Percentiles rank a stretch among this genome's conserved stretches.
phyloP scores from a whole-genome alignment of 2,113 vertebrate genomes.

The Lampris megalopsis region DNA sequence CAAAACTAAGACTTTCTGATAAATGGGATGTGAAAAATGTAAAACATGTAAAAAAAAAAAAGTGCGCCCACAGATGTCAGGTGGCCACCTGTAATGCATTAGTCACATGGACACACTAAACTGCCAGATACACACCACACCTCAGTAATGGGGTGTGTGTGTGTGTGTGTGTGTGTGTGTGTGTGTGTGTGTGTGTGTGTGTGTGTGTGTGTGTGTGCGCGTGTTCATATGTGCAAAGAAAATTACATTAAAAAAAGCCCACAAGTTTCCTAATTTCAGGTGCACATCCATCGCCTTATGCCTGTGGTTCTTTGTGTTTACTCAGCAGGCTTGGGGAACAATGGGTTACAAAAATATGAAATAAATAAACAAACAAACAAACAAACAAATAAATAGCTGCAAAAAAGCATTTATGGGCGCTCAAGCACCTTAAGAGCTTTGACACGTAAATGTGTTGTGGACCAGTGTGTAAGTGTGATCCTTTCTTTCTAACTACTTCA shows the following conservation, averaged over 20 bases:
- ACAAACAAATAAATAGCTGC: too few relatives aligned
- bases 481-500: too few relatives aligned
- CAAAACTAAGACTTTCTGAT: too few relatives aligned
- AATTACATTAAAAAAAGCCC: constrained; percentile 1
- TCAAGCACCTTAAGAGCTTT: too few relatives aligned
- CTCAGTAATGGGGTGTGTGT: neutral
- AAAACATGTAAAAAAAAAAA: too few relatives aligned
- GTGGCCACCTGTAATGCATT: constrained; percentile 6
- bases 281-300: neutral
- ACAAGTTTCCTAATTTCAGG: neutral
- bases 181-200: neutral
- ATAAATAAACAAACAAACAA: neutral
- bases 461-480: too few relatives aligned
- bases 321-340: constrained; percentile 1
- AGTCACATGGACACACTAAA: neutral
- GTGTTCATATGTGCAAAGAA: neutral
- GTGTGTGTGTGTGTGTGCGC: constrained; percentile 1
- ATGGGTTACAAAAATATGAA: neutral
- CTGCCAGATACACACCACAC: neutral
- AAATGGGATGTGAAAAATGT: too few relatives aligned
- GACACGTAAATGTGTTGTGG: too few relatives aligned
- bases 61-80: neutral
- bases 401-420: too few relatives aligned
- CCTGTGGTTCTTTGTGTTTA: neutral
- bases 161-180: neutral